Evolutionary conservation across 2,888 invertebrate genomes (phyloP).

Genomic region (Sclerodermus sp.): DNA sequence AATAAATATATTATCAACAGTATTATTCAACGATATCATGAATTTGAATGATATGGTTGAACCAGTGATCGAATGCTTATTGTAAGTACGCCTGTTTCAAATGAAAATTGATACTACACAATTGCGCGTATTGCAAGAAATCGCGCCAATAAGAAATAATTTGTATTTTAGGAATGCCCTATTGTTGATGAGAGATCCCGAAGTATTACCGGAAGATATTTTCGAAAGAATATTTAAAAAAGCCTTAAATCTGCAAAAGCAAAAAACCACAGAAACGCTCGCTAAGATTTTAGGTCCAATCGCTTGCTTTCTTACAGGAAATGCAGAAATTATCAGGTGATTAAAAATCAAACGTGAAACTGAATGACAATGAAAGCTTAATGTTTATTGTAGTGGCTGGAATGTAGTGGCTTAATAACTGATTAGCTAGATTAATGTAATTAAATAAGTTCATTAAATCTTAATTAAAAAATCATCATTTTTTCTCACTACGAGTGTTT

Average conservation of each 20-base stretch:
- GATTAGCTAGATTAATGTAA: too few species aligned
- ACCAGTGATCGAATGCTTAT: slow-evolving; percentile 17
- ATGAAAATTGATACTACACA: too few species aligned
- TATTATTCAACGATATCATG: not conserved
- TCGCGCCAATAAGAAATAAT: too few species aligned
- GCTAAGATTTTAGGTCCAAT: slow-evolving; percentile 39
- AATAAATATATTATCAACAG: slow-evolving; percentile 32
- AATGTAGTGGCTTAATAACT: too few species aligned
- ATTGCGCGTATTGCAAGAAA: too few species aligned
- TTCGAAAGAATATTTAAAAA: slow-evolving; percentile 40
- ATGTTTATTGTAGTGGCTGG: too few species aligned
- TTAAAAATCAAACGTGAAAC: too few species aligned
- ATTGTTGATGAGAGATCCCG: slow-evolving; percentile 16
- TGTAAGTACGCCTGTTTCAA: slow-evolving; percentile 3
- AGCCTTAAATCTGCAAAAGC: slow-evolving; percentile 33
- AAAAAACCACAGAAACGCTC: slow-evolving; percentile 36
- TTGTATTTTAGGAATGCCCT: slow-evolving; percentile 21
- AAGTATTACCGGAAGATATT: slow-evolving; percentile 28
- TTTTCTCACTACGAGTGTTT: not conserved
- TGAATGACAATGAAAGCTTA: too few species aligned
- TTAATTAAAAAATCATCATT: not conserved
- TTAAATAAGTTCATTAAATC: too few species aligned
- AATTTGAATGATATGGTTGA: slow-evolving; percentile 20
- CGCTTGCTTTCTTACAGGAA: slow-evolving; percentile 44
- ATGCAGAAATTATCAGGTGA: slow-evolving; percentile 38